Evolutionary conservation across 2,888 invertebrate species (phyloP).

Genomic region (Cerastis leucographa): DNA sequence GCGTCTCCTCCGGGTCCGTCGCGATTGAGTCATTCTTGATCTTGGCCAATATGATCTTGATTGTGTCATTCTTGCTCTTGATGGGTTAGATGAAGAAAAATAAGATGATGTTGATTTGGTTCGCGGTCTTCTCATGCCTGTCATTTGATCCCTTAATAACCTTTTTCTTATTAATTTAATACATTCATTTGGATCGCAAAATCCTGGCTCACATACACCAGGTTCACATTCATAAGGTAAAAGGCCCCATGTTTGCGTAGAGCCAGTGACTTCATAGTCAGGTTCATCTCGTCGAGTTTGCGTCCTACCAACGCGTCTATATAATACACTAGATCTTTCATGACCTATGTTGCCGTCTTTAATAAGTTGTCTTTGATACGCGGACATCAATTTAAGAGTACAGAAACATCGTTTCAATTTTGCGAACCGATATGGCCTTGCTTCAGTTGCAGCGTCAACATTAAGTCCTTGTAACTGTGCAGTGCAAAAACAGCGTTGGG

Average conservation of each 20-base stretch:
- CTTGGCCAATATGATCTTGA: slow-evolving; percentile 27
- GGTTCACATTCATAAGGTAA: slow-evolving; percentile 75
- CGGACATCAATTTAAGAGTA: slow-evolving; percentile 32
- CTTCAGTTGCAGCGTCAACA: slow-evolving; percentile 10
- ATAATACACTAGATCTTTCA: slow-evolving; percentile 16
- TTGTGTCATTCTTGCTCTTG: slow-evolving; percentile 54
- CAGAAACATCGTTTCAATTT: slow-evolving; percentile 45
- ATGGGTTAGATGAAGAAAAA: slow-evolving; percentile 41
- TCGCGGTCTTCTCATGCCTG: slow-evolving; percentile 43
- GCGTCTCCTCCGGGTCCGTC: slow-evolving; percentile 7
- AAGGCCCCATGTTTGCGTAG: slow-evolving; percentile 28
- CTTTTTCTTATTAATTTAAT: slow-evolving; percentile 69
- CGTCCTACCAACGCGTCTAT: slow-evolving; percentile 17
- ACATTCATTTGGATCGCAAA: slow-evolving; percentile 69
- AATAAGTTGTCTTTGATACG: slow-evolving; percentile 8
- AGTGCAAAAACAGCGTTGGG: slow-evolving; percentile 70
- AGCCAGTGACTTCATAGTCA: slow-evolving; percentile 32
- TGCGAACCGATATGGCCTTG: slow-evolving; percentile 12
- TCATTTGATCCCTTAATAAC: slow-evolving; percentile 58
- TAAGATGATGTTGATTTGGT: slow-evolving; percentile 59
- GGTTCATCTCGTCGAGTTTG: slow-evolving; percentile 67
- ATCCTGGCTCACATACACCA: slow-evolving; percentile 71
- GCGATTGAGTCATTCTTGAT: slow-evolving; percentile 45
- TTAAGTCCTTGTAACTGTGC: slow-evolving; percentile 56
- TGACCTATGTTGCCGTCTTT: slow-evolving; percentile 18